A percentile compares a stretch with the other conserved stretches of the same genome.
Evolutionary conservation across 2,113 vertebrate species (phyloP).

Genomic region (Seriola dumerili): DNA sequence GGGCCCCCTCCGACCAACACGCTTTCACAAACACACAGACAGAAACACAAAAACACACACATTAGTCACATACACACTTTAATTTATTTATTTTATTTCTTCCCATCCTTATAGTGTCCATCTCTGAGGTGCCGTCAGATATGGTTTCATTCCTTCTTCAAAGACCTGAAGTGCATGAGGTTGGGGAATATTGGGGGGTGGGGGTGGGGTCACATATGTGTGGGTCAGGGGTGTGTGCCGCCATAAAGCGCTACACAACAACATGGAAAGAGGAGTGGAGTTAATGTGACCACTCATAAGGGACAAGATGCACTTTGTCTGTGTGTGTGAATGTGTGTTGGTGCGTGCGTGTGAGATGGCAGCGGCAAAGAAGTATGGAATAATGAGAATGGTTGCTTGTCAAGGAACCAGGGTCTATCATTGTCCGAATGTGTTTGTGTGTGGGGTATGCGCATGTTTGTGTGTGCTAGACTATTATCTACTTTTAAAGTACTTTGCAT

Average conservation of each 20-base stretch:
- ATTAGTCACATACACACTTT: slow-evolving; percentile 11
- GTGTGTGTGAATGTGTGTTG: slow-evolving; percentile 24
- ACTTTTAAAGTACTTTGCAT: slow-evolving; percentile 90
- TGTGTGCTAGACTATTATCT: slow-evolving; percentile 87
- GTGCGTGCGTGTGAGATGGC: slow-evolving; percentile 1
- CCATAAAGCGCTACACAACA: slow-evolving; percentile 91
- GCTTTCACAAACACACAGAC: slow-evolving; percentile 65
- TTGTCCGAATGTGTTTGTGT: slow-evolving; percentile 31
- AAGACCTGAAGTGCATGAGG: slow-evolving; percentile 87
- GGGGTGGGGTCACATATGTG: slow-evolving; percentile 6
- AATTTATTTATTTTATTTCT: slow-evolving; percentile 88
- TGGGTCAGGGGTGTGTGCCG: slow-evolving; percentile 68
- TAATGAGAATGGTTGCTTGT: slow-evolving; percentile 41
- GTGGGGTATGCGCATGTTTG: slow-evolving; percentile 21
- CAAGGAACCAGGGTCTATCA: slow-evolving; percentile 47
- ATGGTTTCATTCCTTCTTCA: slow-evolving; percentile 93
- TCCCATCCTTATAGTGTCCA: slow-evolving; percentile 91
- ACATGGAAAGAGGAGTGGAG: slow-evolving; percentile 86
- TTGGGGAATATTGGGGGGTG: slow-evolving; percentile 62
- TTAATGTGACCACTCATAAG: slow-evolving; percentile 90
- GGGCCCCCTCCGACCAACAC: slow-evolving; percentile 27
- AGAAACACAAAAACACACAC: neutral
- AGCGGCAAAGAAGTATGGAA: slow-evolving; percentile 19
- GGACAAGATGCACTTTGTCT: slow-evolving; percentile 72
- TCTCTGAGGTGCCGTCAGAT: slow-evolving; percentile 89